Conservation (phyloP, 2,113 vertebrate species). For the Lophochroa leadbeateri region DNA sequence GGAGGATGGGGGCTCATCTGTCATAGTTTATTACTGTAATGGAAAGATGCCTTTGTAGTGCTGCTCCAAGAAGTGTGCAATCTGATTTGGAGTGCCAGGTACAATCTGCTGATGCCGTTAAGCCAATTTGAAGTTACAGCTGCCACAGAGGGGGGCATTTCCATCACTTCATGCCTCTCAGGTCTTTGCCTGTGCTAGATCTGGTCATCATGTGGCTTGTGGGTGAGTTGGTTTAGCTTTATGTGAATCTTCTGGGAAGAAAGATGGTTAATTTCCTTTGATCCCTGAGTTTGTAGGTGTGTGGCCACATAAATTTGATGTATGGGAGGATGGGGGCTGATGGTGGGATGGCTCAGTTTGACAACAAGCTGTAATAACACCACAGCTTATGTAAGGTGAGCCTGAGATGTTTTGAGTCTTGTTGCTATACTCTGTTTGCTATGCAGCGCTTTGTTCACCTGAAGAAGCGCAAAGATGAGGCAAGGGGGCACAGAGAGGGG, state of each 20-base stretch:
- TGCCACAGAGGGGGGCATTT: not conserved
- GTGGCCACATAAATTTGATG: not conserved
- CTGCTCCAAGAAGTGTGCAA: not conserved
- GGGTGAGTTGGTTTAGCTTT: not conserved
- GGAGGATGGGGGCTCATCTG: no score
- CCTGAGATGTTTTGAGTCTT: not conserved
- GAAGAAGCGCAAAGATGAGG: not conserved
- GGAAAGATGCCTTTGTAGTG: not conserved
- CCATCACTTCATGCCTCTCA: accelerated
- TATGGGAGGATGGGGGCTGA: not conserved
- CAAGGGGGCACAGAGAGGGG: accelerated
- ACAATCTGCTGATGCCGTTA: not conserved
- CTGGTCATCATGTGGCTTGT: not conserved
- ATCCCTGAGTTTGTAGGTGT: not conserved
- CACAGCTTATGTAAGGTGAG: not conserved
- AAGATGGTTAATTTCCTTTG: not conserved
- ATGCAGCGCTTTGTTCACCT: accelerated
- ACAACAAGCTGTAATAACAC: accelerated
- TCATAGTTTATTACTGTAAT: not conserved
- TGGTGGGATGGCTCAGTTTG: not conserved
- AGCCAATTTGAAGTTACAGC: not conserved
- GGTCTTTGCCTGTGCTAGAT: not conserved
- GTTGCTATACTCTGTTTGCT: accelerated
- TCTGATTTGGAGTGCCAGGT: not conserved
- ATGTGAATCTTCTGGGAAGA: not conserved